These are phyloP conservation scores for Zhengitettix transpicula DNA, from an alignment of 2,888 invertebrate genomes.

Conservation along the genomic window DNA sequence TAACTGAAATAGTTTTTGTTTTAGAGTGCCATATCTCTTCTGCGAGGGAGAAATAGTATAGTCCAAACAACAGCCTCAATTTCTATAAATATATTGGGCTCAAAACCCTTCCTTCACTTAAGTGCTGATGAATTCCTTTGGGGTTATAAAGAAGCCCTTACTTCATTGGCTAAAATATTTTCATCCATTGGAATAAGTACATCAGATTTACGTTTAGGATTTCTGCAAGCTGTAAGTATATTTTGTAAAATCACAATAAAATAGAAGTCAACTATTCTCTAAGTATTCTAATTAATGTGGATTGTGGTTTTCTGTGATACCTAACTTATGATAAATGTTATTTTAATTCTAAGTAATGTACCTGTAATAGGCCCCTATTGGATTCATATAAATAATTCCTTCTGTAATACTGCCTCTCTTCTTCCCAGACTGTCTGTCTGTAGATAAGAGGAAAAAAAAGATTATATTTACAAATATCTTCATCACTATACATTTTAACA, in stretches of 20 bases:
- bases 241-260: background rate
- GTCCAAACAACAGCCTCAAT: background rate
- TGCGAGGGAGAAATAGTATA: background rate
- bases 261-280: no score
- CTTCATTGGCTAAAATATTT: background rate
- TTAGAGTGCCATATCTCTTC: background rate
- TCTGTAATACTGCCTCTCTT: no score
- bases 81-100: background rate
- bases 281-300: no score
- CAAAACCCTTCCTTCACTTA: slow-evolving; percentile 1
- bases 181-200: background rate
- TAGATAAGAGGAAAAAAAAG: no score
- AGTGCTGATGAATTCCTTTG: background rate
- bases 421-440: no score
- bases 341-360: no score
- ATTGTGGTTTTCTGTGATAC: no score
- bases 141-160: slow-evolving; percentile 5
- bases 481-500: no score
- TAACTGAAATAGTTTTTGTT: background rate
- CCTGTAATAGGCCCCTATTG: no score
- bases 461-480: no score
- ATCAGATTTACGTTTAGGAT: background rate
- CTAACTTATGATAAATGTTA: no score
- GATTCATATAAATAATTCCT: no score
- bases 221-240: background rate